Evolutionary conservation across 1,140 invertebrate genomes (phyloP).

Genomic region (Leptinotarsa texana): DNA sequence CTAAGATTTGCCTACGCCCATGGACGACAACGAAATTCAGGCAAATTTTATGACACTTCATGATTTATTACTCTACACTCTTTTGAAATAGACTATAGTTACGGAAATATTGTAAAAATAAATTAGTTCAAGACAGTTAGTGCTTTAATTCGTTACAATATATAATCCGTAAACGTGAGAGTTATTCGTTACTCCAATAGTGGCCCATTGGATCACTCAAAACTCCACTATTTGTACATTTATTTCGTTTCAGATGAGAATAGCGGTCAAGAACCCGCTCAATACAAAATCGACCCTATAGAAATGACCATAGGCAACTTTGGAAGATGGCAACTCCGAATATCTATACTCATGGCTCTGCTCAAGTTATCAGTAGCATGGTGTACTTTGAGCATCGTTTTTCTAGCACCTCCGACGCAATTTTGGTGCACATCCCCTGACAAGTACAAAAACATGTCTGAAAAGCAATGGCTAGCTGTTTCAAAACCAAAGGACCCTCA

Average conservation of each 20-base stretch:
- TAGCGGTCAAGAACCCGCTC: neutral
- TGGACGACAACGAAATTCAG: too few relatives aligned
- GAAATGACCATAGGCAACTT: conserved; percentile 64
- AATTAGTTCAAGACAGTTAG: too few relatives aligned
- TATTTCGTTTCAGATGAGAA: neutral
- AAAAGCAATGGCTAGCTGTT: conserved; percentile 26
- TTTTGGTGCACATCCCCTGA: conserved; percentile 62
- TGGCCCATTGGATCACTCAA: too few relatives aligned
- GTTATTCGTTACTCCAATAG: too few relatives aligned
- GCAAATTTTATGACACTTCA: too few relatives aligned
- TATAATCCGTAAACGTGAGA: too few relatives aligned
- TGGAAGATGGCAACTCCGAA: conserved; percentile 71
- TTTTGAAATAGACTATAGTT: too few relatives aligned
- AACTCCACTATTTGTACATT: too few relatives aligned
- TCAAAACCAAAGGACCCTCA: neutral
- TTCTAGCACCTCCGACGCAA: conserved; percentile 65
- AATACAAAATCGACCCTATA: conserved; percentile 39
- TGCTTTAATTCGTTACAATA: too few relatives aligned
- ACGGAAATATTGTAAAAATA: too few relatives aligned
- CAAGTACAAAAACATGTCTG: conserved; percentile 18
- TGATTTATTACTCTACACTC: too few relatives aligned
- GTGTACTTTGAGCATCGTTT: conserved; percentile 69
- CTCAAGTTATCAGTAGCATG: conserved; percentile 70
- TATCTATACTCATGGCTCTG: conserved; percentile 67
- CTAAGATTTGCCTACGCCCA: too few relatives aligned